Evolutionary conservation across 1,140 invertebrate species (phyloP), one percentile per base, ranked within the genome.

Genomic region (Stenopsyche tienmushanensis): DNA sequence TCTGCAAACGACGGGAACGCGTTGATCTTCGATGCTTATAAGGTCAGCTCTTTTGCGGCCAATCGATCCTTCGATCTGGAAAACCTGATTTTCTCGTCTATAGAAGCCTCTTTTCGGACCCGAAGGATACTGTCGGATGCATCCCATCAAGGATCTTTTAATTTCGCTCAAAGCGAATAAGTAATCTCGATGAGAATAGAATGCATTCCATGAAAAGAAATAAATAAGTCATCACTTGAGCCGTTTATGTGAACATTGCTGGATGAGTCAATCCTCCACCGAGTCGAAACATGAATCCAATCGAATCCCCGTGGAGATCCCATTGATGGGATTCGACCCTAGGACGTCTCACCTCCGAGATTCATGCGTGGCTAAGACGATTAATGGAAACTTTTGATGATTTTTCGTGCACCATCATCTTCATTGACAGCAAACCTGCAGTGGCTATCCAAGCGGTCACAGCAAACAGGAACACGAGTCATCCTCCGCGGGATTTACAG

Each of bases 261-360:
- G 54, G 15, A 9, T 39, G 54, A 42, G 10, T 57, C 54, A 26
- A 53, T 53, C 2, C 17, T n/a, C n/a, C n/a, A n/a, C n/a, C 5
- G 29, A 34, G 29, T 47, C 52, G 8, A 54, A 41, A 45, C 57
- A 47, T 23, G 42, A 60, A 45, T 60, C 57, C 57, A 60, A 60
- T 60, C 41, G 42, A 23, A 24, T 13, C 44, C 57, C 57, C 57
- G 57, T n/a, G 15, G 57, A 47, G 57, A 57, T 20, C 34, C n/a
- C 21, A 39, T 9, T 57, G 54, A 60, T 60, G 57, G 57, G 57
- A 47, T 60, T 47, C 44, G 29, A 39, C 29, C 54, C 34, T 29
- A 39, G 29, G 18, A 21, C 7, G 54, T 15, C 26, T 3, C 23
- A 8, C 10, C 39, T 41, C 29, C 17, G 24, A 42, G 10, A 34